A percentile compares a stretch with the other conserved stretches of the same genome.
Conservation (phyloP, 1,140 invertebrate species). For the Caenorhabditis tropicalis region DNA sequence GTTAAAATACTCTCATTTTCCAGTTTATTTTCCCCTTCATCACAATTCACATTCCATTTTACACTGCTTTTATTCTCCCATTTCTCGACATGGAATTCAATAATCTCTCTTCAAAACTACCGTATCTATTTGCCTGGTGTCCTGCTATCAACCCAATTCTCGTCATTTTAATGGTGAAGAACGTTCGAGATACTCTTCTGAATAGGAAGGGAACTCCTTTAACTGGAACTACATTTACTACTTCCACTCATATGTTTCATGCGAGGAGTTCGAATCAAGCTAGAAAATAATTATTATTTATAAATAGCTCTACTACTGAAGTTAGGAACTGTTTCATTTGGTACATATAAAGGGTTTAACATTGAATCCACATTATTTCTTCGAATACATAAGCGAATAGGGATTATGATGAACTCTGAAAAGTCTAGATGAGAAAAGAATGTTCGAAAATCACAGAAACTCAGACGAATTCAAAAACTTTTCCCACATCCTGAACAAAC, state of each 20-base stretch:
- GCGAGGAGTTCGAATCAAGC: neutral
- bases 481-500: too few species aligned
- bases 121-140: slow-evolving; percentile 4
- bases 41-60: neutral
- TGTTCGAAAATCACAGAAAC: too few species aligned
- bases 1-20: too few species aligned
- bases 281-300: neutral
- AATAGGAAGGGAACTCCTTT: neutral
- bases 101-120: neutral
- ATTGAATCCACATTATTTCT: too few species aligned
- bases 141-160: slow-evolving; percentile 1
- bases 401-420: too few species aligned
- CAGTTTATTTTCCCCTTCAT: slow-evolving; percentile 23
- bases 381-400: too few species aligned
- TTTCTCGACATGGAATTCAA: neutral
- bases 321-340: too few species aligned
- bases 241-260: neutral
- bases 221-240: neutral
- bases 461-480: too few species aligned
- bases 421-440: too few species aligned
- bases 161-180: neutral
- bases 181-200: neutral
- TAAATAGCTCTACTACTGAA: too few species aligned
- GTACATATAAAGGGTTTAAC: too few species aligned
- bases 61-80: neutral